Percentiles rank a stretch among this genome's conserved stretches.
Conservation (phyloP, 2,888 invertebrate species). For the Orthonevra nobilis region DNA sequence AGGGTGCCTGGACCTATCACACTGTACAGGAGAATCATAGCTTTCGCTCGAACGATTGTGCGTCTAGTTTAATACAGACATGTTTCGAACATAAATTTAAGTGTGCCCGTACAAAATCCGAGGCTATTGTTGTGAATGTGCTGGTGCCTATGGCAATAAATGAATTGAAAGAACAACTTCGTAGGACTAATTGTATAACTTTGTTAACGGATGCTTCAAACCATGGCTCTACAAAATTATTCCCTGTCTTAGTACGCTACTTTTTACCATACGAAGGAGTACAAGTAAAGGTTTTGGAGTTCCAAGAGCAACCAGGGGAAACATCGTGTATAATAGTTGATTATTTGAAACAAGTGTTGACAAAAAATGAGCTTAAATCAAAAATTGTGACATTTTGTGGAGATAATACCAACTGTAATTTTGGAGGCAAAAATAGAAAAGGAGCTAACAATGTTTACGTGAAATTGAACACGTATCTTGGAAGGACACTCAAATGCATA, state of each 20-base stretch:
- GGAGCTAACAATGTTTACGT: constrained; percentile 13
- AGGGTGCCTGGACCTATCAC: constrained; percentile 46
- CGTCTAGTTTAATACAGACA: constrained; percentile 60
- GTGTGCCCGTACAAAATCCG: constrained; percentile 66
- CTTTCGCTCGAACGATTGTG: constrained; percentile 65
- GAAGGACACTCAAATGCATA: constrained; percentile 16
- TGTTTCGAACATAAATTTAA: constrained; percentile 62
- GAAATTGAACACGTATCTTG: constrained; percentile 11
- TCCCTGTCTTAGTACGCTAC: not conserved
- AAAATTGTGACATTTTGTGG: not conserved
- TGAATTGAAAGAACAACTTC: constrained; percentile 67
- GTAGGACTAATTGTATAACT: constrained; percentile 50
- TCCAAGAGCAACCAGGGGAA: too few species aligned
- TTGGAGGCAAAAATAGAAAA: too few species aligned
- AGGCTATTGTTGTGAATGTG: constrained; percentile 61
- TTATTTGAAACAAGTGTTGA: not conserved
- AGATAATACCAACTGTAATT: too few species aligned
- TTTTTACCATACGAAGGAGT: not conserved
- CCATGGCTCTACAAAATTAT: too few species aligned
- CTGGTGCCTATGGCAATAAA: constrained; percentile 45
- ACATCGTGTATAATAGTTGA: too few species aligned
- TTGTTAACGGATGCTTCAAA: constrained; percentile 2
- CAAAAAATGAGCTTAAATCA: too few species aligned
- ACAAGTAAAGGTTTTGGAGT: too few species aligned
- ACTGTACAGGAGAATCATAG: constrained; percentile 60